These are phyloP conservation scores for Pachypanchax playfairii DNA, from an alignment of 2,113 vertebrate species.

Conservation along the genomic window DNA sequence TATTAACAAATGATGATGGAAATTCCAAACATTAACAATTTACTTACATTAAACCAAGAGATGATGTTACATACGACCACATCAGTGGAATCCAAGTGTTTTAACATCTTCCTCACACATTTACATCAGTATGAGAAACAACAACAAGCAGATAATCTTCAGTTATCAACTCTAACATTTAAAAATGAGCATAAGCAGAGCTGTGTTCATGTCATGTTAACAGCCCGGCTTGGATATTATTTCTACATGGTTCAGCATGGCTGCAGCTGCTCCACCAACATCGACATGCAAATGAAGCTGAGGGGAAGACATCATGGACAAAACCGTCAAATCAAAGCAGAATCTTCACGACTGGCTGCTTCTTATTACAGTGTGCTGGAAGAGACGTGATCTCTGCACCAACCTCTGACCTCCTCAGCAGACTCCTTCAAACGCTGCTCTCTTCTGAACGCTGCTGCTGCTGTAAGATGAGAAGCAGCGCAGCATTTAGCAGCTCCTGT, in stretches of 20 bases:
- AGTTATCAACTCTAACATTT: too few relatives aligned
- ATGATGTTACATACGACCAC: too few relatives aligned
- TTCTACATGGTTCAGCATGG: too few relatives aligned
- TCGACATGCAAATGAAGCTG: not conserved
- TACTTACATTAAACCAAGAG: too few relatives aligned
- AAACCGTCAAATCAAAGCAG: not conserved
- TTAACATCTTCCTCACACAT: too few relatives aligned
- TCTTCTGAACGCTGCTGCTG: not conserved
- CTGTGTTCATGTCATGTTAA: too few relatives aligned
- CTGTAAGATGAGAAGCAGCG: not conserved
- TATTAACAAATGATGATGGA: too few relatives aligned
- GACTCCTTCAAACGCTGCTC: not conserved
- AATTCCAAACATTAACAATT: too few relatives aligned
- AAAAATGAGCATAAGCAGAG: too few relatives aligned
- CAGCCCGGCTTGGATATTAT: too few relatives aligned
- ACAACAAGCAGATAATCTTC: not conserved
- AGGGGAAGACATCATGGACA: not conserved
- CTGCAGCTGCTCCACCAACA: not conserved
- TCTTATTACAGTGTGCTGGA: not conserved
- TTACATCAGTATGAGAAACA: not conserved
- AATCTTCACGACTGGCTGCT: conserved; percentile 5
- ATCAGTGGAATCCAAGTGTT: too few relatives aligned
- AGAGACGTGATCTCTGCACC: not conserved
- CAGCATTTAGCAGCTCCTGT: too few relatives aligned
- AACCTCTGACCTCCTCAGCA: conserved; percentile 18